phyloP scores from a whole-genome alignment of 2,113 vertebrate genomes.

The Cacatua alba region DNA sequence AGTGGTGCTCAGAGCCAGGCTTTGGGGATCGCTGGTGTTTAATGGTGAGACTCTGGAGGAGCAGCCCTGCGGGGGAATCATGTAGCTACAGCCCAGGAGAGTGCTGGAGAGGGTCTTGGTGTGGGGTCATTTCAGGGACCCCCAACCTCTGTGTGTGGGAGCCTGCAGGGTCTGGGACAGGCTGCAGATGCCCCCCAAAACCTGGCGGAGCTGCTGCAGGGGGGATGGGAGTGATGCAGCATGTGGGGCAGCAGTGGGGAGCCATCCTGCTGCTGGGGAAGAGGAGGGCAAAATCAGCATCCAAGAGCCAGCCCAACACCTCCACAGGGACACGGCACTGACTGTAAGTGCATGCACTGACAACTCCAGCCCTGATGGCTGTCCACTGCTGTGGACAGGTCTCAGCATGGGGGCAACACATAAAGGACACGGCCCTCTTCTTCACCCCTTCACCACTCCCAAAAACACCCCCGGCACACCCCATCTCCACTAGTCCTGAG shows the following conservation, averaged over 20 bases:
- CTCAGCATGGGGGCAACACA: background rate
- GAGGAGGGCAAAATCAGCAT: background rate
- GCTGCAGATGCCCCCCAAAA: background rate
- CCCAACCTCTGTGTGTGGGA: background rate
- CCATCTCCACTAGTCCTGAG: accelerated
- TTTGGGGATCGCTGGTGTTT: background rate
- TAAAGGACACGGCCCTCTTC: background rate
- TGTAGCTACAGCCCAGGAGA: accelerated
- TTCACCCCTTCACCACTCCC: background rate
- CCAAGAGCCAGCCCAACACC: background rate
- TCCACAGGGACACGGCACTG: accelerated
- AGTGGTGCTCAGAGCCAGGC: background rate
- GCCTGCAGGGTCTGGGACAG: background rate
- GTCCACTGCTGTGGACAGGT: accelerated
- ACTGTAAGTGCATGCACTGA: accelerated
- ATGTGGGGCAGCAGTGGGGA: background rate
- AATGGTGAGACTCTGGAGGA: background rate
- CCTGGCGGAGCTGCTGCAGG: background rate
- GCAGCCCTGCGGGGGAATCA: background rate
- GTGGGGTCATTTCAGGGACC: background rate
- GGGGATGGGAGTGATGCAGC: background rate
- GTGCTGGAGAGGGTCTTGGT: background rate
- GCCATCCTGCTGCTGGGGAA: background rate
- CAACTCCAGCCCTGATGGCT: background rate
- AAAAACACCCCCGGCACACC: accelerated